A percentile compares a stretch with the other conserved stretches of the same genome.
Conservation (phyloP, 2,888 invertebrate genomes). For the Platycnemis pennipes region DNA sequence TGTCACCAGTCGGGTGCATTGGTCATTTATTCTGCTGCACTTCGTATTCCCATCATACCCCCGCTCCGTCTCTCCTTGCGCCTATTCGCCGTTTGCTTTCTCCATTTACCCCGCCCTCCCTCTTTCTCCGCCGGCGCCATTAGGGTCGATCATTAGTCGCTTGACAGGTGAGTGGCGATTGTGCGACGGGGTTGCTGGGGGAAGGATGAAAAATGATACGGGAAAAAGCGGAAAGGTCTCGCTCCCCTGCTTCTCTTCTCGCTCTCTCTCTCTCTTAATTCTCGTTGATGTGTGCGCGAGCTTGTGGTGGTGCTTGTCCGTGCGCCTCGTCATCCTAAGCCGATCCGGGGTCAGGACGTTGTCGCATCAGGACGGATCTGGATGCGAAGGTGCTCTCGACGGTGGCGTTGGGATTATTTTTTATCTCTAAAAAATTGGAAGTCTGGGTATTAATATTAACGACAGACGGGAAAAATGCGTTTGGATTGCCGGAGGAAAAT, state of each 20-base stretch:
- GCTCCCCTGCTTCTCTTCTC: not conserved
- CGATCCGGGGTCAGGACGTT: not conserved
- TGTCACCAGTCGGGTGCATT: not conserved
- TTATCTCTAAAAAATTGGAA: no score
- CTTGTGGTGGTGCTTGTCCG: not conserved
- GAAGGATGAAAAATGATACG: conserved; percentile 26
- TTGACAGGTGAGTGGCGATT: conserved; percentile 12
- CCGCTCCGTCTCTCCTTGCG: no score
- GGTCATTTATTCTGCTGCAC: not conserved
- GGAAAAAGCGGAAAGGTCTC: not conserved
- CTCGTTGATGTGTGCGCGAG: not conserved
- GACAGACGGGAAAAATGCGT: no score
- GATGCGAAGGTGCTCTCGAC: not conserved
- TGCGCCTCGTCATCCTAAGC: not conserved
- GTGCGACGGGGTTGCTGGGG: not conserved
- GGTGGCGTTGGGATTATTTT: no score
- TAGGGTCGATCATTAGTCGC: conserved; percentile 16
- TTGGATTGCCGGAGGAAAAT: no score
- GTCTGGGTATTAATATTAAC: no score
- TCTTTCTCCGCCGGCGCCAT: not conserved
- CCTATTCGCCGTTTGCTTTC: no score
- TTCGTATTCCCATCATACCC: not conserved
- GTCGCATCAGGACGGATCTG: not conserved
- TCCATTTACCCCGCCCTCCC: not conserved
- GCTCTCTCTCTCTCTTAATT: not conserved